Percentiles rank a stretch among this genome's conserved stretches.
Evolutionary conservation across 2,113 vertebrate species (phyloP).

Genomic region (Clarias macrocephalus): DNA sequence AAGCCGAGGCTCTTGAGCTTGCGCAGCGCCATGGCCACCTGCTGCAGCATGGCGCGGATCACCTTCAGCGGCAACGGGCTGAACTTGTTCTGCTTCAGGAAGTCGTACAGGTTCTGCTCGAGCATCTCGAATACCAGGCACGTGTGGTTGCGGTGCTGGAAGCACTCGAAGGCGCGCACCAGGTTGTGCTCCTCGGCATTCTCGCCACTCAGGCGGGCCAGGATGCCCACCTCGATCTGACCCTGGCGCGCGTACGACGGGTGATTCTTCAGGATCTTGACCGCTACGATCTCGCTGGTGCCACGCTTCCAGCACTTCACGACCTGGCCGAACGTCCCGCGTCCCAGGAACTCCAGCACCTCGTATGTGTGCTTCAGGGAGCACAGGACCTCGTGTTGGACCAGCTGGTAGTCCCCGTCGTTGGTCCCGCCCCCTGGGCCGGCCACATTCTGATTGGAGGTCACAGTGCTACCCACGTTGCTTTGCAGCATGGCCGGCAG

Average conservation of each 20-base stretch:
- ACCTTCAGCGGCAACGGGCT: conserved; percentile 95
- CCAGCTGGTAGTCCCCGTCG: conserved; percentile 94
- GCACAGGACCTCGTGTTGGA: conserved; percentile 92
- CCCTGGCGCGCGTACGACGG: conserved; percentile 96
- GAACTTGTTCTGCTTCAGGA: conserved; percentile 98
- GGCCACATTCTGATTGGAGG: conserved; percentile 76
- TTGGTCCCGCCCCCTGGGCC: conserved; percentile 66
- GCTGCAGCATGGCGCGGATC: conserved; percentile 92
- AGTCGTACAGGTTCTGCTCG: conserved; percentile 97
- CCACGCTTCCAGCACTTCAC: conserved; percentile 97
- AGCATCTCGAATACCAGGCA: conserved; percentile 98
- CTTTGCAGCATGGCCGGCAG: conserved; percentile 91
- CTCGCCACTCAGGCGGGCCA: conserved; percentile 91
- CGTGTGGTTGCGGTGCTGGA: conserved; percentile 93
- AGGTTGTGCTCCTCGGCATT: conserved; percentile 95
- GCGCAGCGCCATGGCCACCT: conserved; percentile 95
- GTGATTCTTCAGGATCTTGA: conserved; percentile 98
- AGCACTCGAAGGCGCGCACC: conserved; percentile 94
- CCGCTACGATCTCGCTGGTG: conserved; percentile 90
- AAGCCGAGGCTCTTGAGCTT: conserved; percentile 97
- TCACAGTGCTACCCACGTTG: conserved; percentile 76
- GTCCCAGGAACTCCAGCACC: conserved; percentile 93
- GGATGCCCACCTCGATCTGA: conserved; percentile 96
- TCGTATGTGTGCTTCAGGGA: conserved; percentile 94
- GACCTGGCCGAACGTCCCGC: conserved; percentile 97